Percentiles rank a stretch among this genome's conserved stretches.
Conservation (phyloP, 2,113 vertebrate species). For the Carassius carassius region DNA sequence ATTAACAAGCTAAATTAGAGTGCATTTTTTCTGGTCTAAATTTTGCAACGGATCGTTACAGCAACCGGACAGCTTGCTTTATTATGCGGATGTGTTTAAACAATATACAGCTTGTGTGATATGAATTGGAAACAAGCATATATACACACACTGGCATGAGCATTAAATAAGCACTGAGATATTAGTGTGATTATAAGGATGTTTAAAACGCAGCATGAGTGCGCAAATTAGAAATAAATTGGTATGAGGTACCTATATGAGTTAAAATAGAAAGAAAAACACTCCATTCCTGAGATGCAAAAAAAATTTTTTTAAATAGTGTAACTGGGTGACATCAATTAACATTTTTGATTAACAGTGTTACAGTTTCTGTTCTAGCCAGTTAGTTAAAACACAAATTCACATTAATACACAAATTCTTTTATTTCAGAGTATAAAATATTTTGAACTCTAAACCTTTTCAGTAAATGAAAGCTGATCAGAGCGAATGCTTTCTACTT, state of each 20-base stretch:
- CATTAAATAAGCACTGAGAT: constrained; percentile 71
- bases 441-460: background rate
- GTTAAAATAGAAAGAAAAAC: constrained; percentile 49
- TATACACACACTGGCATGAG: constrained; percentile 8
- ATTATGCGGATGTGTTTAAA: background rate
- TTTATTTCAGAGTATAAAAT: background rate
- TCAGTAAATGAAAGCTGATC: background rate
- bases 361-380: background rate
- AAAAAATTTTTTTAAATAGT: constrained; percentile 42
- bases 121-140: background rate
- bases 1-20: constrained; percentile 24
- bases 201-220: constrained; percentile 62
- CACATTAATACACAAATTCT: background rate
- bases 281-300: constrained; percentile 74
- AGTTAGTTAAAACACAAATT: background rate
- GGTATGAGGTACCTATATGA: constrained; percentile 59
- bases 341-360: background rate
- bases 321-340: constrained; percentile 2
- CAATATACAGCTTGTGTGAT: constrained; percentile 1
- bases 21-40: constrained; percentile 19
- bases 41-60: background rate
- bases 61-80: constrained; percentile 10
- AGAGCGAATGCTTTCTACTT: background rate
- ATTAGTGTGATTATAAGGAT: constrained; percentile 72
- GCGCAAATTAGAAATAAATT: constrained; percentile 49